These are phyloP conservation scores for Liodrosophila aerea DNA, from an alignment of 2,888 invertebrate species.

Conservation along the genomic window DNA sequence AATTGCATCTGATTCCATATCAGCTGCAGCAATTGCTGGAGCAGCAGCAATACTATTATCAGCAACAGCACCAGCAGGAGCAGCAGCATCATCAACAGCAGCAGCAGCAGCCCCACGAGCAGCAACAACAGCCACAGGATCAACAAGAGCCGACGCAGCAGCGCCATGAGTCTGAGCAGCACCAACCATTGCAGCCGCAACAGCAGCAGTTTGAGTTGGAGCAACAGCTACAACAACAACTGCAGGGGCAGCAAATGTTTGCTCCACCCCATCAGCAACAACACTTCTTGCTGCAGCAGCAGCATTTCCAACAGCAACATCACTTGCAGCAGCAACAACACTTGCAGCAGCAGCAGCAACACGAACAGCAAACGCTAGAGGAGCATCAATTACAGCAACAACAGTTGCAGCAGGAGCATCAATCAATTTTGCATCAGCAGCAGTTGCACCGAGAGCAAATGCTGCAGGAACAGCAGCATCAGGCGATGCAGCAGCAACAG, in stretches of 20 bases:
- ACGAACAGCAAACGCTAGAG: no score
- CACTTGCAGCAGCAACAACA: constrained; percentile 9
- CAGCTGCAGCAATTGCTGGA: no score
- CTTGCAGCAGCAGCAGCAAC: neutral
- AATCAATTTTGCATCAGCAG: neutral
- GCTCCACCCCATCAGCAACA: no score
- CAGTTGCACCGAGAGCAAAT: neutral
- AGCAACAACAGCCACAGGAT: no score
- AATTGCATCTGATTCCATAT: no score
- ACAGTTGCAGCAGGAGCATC: constrained; percentile 1
- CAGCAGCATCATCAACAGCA: no score
- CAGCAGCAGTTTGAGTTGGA: neutral
- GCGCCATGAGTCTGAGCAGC: no score
- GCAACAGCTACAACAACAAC: no score
- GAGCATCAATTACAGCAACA: neutral
- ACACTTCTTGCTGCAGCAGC: neutral
- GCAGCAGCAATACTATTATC: no score
- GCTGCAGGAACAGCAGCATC: neutral
- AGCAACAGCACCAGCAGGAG: no score
- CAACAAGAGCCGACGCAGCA: no score
- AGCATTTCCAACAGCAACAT: neutral
- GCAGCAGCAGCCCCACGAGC: no score
- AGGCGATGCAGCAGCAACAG: neutral
- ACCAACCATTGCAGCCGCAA: neutral
- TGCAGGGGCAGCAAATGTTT: constrained; percentile 6